Evolutionary conservation across 2,888 invertebrate species (phyloP), one percentile per base, ranked within the genome.

Genomic region (Cosmia pyralina): DNA sequence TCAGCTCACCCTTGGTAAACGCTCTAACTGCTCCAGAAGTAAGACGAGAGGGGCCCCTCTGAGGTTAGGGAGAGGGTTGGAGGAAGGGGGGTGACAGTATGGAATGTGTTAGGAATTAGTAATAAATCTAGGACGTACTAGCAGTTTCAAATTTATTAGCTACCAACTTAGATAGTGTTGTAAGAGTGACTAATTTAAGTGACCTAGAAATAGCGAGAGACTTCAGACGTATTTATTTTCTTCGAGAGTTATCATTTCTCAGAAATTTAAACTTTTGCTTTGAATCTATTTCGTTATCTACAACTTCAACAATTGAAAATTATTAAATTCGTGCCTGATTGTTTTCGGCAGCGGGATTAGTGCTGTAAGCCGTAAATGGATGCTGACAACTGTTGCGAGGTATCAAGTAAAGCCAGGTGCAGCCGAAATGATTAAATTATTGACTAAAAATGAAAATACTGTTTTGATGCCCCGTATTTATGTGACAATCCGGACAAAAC

Each of bases 71-170:
- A 22, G n/a, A 34, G 63, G 34, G 34, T 11, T 2, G 46, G 15
- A 0, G 22, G 52, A 53, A 3, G 1, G 19, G 46, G 17, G 22
- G 19, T 3, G 41, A 17, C 28, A 13, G 10, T 28, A 34, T 53
- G 48, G 69, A 69, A 69, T 59, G 63, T 77, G 58, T 38, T 34
- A 69, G 69, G 52, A 69, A 78, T 69, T 60, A 55, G 70, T 65
- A 55, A 60, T 78, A 64, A 77, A 82, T 77, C 69, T 60, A 77
- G 50, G 15, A 65, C 50, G 44, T 55, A 60, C 17, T 34, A 77
- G 38, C n/a, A 55, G 55, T 65, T 77, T 34, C 59, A 50, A 69
- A 77, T 82, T 59, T 82, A 59, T 82, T 68, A 63, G 77, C 53
- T 63, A 28, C 34, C 44, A 55, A 76, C 52, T 59, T 11, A 22